Conservation (phyloP, 1,140 invertebrate species). For the Myzus persicae region DNA sequence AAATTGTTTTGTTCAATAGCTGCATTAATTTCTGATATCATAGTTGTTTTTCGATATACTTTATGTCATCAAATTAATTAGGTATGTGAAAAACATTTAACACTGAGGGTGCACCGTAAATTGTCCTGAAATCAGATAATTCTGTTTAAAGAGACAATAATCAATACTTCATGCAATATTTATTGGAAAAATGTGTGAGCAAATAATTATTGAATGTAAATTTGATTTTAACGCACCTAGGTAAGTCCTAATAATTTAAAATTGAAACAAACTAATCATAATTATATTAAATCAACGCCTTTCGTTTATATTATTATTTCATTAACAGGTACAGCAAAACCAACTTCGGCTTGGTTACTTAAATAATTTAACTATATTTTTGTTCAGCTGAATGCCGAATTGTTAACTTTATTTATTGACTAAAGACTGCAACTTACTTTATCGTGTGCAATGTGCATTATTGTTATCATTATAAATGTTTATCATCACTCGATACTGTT, state of each 20-base stretch:
- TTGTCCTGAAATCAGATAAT: neutral
- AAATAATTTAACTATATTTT: neutral
- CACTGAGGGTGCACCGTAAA: neutral
- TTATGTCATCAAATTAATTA: neutral
- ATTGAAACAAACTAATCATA: neutral
- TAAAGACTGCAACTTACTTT: neutral
- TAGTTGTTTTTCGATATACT: neutral
- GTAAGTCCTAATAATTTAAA: no score
- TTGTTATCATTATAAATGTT: neutral
- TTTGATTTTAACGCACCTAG: neutral
- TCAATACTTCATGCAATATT: no score
- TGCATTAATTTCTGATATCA: slow-evolving; percentile 21
- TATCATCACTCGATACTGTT: no score
- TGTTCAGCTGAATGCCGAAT: neutral
- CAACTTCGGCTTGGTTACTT: neutral
- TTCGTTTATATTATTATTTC: neutral
- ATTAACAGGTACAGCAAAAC: neutral
- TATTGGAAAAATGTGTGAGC: no score
- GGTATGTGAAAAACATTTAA: neutral
- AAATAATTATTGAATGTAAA: neutral
- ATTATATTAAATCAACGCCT: neutral
- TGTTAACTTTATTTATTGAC: neutral
- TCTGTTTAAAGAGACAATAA: neutral
- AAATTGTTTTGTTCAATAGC: slow-evolving; percentile 49
- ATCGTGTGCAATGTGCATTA: neutral